Base-by-base conservation (phyloP, 2,113 vertebrate genomes). In the Phoenicopterus ruber region DNA sequence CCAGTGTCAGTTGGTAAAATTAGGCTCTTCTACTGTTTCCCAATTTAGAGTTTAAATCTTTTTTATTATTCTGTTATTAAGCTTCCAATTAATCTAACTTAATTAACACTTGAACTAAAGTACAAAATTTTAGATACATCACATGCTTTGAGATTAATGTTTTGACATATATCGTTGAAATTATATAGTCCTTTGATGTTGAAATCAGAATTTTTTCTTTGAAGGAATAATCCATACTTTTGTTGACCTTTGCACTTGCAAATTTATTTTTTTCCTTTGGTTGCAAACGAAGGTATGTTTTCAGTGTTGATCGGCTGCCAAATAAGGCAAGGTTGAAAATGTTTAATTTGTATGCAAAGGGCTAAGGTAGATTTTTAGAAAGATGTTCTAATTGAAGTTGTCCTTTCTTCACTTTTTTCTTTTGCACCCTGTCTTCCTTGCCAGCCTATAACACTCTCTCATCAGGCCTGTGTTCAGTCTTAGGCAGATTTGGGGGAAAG, bases 21-120 rank as follows among this genome's bases (percentile, higher is more conserved):
- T 57, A 88, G 32, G 9, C 34, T 74, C 10, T 49, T 93, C 42
- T 59, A 42, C 38, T 69, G 6, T 65, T 90, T 85, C 5, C 3
- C 18, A 42, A 24, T 76, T 80, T 84, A 82, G 54, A 80, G 12
- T 31, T 80, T 72, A 92, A 88, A 63, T 87, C 4, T 95, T 80
- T 85, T 82, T 13, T 67, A 71, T 93, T 96, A 59, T 91, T 94
- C 54, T 90, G 22, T 57, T 93, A 71, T 70, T 82, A 89, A 93
- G 38, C 36, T 94, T 91, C 40, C 29, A 92, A 65, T 88, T 88
- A 94, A 40, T 92, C 70, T 94, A 94, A 93, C 36, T 91, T 95
- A 88, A 93, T 96, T 96, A 94, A 72, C 88, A 82, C 52, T 90
- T 94, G 91, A 94, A 78, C 72, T 85, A 42, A 84, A 86, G 52